These are phyloP conservation scores for Melanargia galathea DNA, from an alignment of 2,888 invertebrate species.

Conservation along the genomic window DNA sequence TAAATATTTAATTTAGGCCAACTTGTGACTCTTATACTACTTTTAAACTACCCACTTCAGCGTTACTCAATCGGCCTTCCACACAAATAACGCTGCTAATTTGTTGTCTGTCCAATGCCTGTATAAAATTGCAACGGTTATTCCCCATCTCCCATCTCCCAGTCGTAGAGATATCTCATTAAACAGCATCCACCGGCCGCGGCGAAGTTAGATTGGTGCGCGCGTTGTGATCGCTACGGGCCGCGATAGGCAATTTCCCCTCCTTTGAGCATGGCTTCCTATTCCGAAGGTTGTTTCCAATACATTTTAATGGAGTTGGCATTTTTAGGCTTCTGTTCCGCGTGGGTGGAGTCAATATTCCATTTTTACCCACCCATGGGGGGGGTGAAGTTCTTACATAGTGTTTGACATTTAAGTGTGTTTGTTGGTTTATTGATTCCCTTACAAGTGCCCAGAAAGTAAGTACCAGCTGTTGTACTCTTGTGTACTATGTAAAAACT, in stretches of 20 bases:
- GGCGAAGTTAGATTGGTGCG: conserved; percentile 72
- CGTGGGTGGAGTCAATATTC: background rate
- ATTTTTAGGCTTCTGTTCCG: conserved; percentile 49
- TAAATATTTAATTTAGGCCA: no score
- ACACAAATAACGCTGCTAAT: background rate
- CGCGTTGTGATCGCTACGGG: conserved; percentile 63
- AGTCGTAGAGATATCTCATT: conserved; percentile 65
- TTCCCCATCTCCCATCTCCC: conserved; percentile 45
- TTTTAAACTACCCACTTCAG: background rate
- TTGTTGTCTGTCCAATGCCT: conserved; percentile 4
- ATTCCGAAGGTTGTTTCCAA: conserved; percentile 59
- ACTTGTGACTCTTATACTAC: no score
- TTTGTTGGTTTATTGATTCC: no score
- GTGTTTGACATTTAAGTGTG: background rate
- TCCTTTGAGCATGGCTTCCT: conserved; percentile 71
- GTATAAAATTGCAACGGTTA: background rate
- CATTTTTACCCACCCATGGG: background rate
- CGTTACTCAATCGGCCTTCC: background rate
- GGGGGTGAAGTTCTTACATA: no score
- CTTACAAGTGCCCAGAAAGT: no score
- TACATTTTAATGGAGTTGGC: conserved; percentile 64
- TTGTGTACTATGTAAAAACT: no score
- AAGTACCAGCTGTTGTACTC: no score
- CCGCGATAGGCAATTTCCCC: conserved; percentile 79
- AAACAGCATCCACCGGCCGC: conserved; percentile 58